Conservation (phyloP, 37 sponge, comb jelly and placozoan genomes). For the Lycopodina hypogea region DNA sequence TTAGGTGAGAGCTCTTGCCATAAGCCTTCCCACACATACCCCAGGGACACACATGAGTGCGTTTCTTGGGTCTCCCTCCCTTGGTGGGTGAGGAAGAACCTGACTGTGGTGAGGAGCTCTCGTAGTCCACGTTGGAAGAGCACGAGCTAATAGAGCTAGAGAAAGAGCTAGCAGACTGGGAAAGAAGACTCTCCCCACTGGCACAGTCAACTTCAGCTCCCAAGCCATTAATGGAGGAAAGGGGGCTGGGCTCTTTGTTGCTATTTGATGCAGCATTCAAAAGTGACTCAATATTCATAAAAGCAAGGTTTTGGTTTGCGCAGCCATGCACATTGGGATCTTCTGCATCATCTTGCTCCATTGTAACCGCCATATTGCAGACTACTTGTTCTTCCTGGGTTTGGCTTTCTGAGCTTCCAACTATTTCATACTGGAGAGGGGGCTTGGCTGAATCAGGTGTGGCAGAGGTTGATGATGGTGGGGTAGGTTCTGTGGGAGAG, state of each 20-base stretch:
- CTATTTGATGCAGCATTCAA: conserved; percentile 65
- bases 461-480: conserved; percentile 45
- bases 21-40: conserved; percentile 90
- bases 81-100: conserved; percentile 3
- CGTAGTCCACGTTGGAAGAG: conserved; percentile 16
- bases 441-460: conserved; percentile 44
- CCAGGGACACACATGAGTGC: conserved; percentile 88
- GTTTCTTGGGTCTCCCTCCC: conserved; percentile 61
- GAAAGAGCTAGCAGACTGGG: conserved; percentile 23
- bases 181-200: conserved; percentile 17
- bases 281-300: conserved; percentile 73
- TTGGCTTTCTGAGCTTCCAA: background rate
- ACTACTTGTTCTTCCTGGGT: background rate
- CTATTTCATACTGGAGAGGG: background rate
- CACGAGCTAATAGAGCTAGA: conserved; percentile 3
- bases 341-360: background rate
- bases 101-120: conserved; percentile 3
- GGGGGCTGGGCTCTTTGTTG: conserved; percentile 16
- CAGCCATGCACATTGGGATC: background rate
- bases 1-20: conserved; percentile 97
- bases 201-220: conserved; percentile 20
- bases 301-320: conserved; percentile 24
- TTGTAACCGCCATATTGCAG: background rate
- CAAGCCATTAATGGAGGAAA: background rate
- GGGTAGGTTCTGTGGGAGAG: conserved; percentile 60